These are phyloP conservation scores for Blennius ocellaris DNA, from an alignment of 2,113 vertebrate species.

Conservation along the genomic window DNA sequence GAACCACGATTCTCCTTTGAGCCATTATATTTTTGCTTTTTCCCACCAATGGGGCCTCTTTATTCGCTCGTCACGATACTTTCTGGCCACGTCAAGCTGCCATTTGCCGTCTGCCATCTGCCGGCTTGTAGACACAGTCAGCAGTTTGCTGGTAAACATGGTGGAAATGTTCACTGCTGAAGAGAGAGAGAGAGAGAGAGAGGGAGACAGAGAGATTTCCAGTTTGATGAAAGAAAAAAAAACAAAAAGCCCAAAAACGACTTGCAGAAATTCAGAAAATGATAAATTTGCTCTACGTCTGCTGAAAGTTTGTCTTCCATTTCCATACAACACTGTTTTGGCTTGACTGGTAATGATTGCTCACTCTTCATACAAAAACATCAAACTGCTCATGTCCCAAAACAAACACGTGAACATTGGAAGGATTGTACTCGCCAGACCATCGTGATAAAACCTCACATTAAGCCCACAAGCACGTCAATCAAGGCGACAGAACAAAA, in stretches of 20 bases:
- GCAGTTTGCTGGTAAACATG: neutral
- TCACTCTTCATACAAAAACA: neutral
- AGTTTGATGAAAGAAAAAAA: too few species aligned
- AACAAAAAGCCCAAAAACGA: fast-evolving
- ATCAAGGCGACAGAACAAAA: constrained; percentile 5
- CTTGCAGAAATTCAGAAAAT: neutral
- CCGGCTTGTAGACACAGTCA: neutral
- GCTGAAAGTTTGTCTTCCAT: constrained; percentile 1
- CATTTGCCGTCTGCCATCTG: constrained; percentile 6
- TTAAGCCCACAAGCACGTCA: neutral
- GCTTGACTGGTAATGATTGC: constrained; percentile 1
- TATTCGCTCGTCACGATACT: neutral
- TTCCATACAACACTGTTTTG: neutral
- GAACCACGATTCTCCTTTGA: too few species aligned
- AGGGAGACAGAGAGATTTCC: neutral
- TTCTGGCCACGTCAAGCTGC: neutral
- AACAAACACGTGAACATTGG: too few species aligned
- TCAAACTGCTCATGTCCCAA: neutral
- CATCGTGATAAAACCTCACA: neutral
- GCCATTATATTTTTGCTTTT: too few species aligned
- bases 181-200: neutral
- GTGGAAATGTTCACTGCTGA: neutral
- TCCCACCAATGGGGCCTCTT: too few species aligned
- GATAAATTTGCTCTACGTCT: neutral
- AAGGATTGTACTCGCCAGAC: neutral